Percentiles rank a stretch among this genome's conserved stretches.
Conservation (phyloP, 2,888 invertebrate species). For the Onchidella celtica region DNA sequence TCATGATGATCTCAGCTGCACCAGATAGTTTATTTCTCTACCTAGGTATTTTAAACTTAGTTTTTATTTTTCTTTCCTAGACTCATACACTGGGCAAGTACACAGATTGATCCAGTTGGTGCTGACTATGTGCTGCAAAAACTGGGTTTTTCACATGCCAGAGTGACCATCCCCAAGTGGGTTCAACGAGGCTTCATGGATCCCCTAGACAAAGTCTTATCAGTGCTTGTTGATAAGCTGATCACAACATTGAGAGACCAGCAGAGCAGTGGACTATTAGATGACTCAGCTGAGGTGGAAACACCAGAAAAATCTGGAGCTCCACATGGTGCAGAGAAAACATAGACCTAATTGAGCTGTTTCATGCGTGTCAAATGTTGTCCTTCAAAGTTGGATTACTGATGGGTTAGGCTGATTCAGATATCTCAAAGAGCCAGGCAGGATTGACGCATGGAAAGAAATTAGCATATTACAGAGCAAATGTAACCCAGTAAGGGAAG, state of each 20-base stretch:
- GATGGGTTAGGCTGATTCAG: neutral
- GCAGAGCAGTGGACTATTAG: slow-evolving; percentile 38
- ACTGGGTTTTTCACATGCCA: slow-evolving; percentile 97
- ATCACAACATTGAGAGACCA: slow-evolving; percentile 62
- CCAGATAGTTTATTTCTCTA: no score
- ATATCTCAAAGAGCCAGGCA: no score
- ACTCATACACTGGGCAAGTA: slow-evolving; percentile 89
- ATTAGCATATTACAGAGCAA: no score
- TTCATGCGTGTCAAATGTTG: no score
- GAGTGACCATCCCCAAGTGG: slow-evolving; percentile 99
- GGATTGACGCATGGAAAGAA: no score
- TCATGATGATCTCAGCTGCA: no score
- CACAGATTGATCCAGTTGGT: slow-evolving; percentile 98
- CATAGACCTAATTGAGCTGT: no score
- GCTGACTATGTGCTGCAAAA: slow-evolving; percentile 99
- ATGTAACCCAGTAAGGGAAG: no score
- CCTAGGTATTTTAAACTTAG: no score
- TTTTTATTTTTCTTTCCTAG: slow-evolving; percentile 62
- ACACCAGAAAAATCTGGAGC: neutral
- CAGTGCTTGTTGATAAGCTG: slow-evolving; percentile 76
- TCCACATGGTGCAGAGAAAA: neutral
- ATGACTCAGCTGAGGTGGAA: slow-evolving; percentile 17
- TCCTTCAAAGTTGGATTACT: neutral
- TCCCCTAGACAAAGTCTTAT: slow-evolving; percentile 92
- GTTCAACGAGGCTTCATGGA: slow-evolving; percentile 99